These are phyloP conservation scores for Pyrocoelia pectoralis DNA, from an alignment of 2,888 invertebrate genomes.

Conservation along the genomic window DNA sequence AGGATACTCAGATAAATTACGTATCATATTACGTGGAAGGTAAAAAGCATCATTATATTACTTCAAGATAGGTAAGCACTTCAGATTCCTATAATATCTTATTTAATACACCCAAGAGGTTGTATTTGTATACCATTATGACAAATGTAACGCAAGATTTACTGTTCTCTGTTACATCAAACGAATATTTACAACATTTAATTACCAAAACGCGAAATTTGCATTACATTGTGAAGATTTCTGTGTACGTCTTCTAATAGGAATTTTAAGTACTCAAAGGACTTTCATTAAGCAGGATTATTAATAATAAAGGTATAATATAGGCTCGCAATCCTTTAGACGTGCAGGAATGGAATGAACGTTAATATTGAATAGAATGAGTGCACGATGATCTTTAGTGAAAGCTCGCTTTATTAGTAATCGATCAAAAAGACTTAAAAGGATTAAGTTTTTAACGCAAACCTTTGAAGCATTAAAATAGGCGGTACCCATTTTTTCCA, in stretches of 20 bases:
- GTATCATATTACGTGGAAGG: too few relatives aligned
- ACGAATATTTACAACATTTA: constrained; percentile 23
- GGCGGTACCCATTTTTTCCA: too few relatives aligned
- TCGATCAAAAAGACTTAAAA: neutral
- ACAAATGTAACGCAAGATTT: constrained; percentile 19
- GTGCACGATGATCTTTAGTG: neutral
- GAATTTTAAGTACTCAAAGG: constrained; percentile 27
- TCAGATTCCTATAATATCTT: neutral
- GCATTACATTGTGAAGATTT: constrained; percentile 12
- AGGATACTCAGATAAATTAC: too few relatives aligned
- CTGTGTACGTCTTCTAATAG: constrained; percentile 18
- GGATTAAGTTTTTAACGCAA: neutral
- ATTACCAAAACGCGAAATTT: constrained; percentile 20
- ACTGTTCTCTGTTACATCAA: constrained; percentile 22
- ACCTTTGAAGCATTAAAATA: neutral
- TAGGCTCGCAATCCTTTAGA: constrained; percentile 9
- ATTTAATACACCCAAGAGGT: neutral
- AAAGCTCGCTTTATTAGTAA: neutral
- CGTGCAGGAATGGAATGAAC: neutral
- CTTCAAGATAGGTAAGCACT: neutral
- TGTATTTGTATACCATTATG: constrained; percentile 27
- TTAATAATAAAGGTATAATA: constrained; percentile 24
- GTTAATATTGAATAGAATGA: neutral
- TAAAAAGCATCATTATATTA: too few relatives aligned
- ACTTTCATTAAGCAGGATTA: constrained; percentile 25